Conservation (phyloP, 2,797 vertebrate genomes). For the Etheostoma nigrum region DNA sequence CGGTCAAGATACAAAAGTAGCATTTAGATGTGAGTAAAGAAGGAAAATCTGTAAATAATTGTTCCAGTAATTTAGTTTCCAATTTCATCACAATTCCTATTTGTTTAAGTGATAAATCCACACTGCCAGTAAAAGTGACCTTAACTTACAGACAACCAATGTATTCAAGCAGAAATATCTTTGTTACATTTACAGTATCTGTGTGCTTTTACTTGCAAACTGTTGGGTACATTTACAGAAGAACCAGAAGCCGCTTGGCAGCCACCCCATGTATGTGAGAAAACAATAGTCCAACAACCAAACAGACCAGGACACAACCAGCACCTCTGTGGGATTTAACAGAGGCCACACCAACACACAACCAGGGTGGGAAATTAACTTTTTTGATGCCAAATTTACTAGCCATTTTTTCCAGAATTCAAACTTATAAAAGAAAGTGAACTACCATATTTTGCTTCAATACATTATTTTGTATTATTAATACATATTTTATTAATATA, state of each 20-base stretch:
- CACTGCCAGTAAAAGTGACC: background rate
- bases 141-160: background rate
- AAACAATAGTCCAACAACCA: constrained; percentile 8
- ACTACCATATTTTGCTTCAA: too few species aligned
- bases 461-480: too few species aligned
- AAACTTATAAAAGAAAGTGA: too few species aligned
- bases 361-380: too few species aligned
- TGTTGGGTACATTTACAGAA: background rate
- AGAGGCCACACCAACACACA: background rate
- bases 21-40: constrained; percentile 5
- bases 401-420: too few species aligned
- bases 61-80: background rate
- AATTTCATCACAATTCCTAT: background rate
- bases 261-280: background rate
- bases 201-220: background rate
- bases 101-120: background rate
- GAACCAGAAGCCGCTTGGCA: constrained; percentile 2
- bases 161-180: background rate
- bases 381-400: too few species aligned
- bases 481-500: too few species aligned
- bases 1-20: constrained; percentile 1
- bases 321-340: background rate
- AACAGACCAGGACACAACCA: background rate
- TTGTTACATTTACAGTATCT: background rate
- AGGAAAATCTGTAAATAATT: background rate